Conservation (phyloP, 2,888 invertebrate genomes). For the Machimus atricapillus region DNA sequence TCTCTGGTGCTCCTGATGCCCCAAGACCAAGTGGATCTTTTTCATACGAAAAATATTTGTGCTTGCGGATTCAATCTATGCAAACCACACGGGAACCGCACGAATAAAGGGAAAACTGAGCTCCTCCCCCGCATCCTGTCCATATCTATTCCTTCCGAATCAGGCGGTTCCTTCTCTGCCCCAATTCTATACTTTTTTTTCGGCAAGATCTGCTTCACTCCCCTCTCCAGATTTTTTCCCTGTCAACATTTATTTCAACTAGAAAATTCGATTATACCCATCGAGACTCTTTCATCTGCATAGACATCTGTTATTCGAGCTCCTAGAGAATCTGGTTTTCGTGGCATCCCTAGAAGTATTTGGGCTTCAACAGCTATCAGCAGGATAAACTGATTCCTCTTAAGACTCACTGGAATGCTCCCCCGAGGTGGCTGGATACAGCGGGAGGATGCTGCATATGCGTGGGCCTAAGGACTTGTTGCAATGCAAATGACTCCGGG, state of each 20-base stretch:
- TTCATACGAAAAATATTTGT: not conserved
- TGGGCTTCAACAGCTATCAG: not conserved
- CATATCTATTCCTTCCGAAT: not conserved
- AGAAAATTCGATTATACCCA: slow-evolving; percentile 33
- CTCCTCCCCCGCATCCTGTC: not conserved
- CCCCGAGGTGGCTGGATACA: not conserved
- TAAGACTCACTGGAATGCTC: not conserved
- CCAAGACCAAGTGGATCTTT: not conserved
- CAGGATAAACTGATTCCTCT: not conserved
- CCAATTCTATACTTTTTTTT: not conserved
- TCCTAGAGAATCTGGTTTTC: not conserved
- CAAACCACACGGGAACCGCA: not conserved
- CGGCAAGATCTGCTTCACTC: not conserved
- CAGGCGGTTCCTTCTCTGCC: not conserved
- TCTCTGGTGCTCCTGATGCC: not conserved
- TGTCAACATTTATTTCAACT: slow-evolving; percentile 29
- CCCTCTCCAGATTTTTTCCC: not conserved
- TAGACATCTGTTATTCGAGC: slow-evolving; percentile 21
- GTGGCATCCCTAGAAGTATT: not conserved
- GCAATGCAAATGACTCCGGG: not conserved
- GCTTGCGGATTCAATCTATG: not conserved
- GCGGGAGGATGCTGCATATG: not conserved
- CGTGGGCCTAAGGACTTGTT: not conserved
- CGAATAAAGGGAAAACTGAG: not conserved
- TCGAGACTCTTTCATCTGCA: slow-evolving; percentile 27